Evolutionary conservation across 2,113 vertebrate species (phyloP).

Genomic region (Columba livia): DNA sequence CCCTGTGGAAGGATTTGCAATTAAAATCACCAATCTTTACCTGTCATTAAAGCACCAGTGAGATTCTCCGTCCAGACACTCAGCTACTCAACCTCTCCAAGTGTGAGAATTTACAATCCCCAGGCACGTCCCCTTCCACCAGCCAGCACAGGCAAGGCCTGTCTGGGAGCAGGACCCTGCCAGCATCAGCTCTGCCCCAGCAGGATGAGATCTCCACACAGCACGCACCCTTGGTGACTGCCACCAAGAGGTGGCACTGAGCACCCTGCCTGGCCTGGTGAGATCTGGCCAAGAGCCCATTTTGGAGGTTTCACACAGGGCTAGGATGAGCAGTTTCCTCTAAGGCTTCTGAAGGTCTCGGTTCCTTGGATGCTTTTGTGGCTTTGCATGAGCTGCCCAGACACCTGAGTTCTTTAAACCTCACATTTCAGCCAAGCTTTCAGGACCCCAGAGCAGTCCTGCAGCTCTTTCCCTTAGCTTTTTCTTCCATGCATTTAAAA

Average conservation of each 20-base stretch:
- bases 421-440: background rate
- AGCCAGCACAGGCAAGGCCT: background rate
- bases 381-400: background rate
- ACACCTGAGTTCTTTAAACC: background rate
- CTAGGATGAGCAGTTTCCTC: background rate
- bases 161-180: background rate
- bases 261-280: background rate
- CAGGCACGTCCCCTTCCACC: background rate
- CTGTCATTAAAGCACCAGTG: background rate
- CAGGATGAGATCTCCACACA: fast-evolving
- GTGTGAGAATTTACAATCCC: background rate
- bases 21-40: background rate
- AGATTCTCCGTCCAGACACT: background rate
- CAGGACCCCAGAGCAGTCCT: background rate
- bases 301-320: fast-evolving
- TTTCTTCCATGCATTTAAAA: background rate
- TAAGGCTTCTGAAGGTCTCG: background rate
- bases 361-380: background rate
- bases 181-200: background rate
- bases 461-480: background rate
- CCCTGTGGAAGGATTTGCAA: background rate
- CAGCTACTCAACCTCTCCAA: background rate
- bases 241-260: background rate
- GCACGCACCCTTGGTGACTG: background rate
- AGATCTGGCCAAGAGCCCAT: background rate